A percentile compares a stretch with the other conserved stretches of the same genome.
These are phyloP conservation scores for Pangasius mekongensis DNA, from an alignment of 2,797 vertebrate species.

Conservation along the genomic window DNA sequence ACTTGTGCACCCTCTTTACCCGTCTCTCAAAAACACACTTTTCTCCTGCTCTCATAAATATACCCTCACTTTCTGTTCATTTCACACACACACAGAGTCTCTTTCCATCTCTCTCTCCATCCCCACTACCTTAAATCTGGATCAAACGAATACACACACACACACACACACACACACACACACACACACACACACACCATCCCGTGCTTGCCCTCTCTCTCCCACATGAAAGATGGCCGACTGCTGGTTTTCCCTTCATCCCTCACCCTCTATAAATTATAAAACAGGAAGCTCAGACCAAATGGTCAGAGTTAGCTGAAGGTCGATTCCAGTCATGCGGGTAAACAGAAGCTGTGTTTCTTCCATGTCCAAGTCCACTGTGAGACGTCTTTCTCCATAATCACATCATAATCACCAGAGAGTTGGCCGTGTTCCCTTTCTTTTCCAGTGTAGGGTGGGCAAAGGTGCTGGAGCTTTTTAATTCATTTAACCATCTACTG, in stretches of 20 bases:
- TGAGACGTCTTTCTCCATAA: background rate
- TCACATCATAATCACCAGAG: background rate
- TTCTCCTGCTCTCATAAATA: background rate
- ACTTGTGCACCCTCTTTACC: background rate
- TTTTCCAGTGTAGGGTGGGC: background rate
- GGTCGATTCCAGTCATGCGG: background rate
- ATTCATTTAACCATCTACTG: background rate
- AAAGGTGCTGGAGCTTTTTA: background rate
- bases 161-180: background rate
- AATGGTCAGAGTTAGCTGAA: background rate
- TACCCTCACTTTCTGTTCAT: constrained; percentile 8
- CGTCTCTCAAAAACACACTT: constrained; percentile 12
- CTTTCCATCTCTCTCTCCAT: constrained; percentile 39
- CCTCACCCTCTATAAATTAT: constrained; percentile 60
- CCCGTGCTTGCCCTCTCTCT: constrained; percentile 48
- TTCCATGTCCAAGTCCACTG: background rate
- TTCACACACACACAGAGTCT: constrained; percentile 3
- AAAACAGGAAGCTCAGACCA: constrained; percentile 43
- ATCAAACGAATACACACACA: background rate
- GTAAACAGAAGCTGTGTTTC: background rate
- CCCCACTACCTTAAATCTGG: background rate
- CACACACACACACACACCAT: constrained; percentile 58
- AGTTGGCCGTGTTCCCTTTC: background rate
- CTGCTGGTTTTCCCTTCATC: constrained; percentile 46
- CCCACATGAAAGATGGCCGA: constrained; percentile 63